Conservation (phyloP, 1,140 invertebrate genomes). For the Trichonephila clavata region DNA sequence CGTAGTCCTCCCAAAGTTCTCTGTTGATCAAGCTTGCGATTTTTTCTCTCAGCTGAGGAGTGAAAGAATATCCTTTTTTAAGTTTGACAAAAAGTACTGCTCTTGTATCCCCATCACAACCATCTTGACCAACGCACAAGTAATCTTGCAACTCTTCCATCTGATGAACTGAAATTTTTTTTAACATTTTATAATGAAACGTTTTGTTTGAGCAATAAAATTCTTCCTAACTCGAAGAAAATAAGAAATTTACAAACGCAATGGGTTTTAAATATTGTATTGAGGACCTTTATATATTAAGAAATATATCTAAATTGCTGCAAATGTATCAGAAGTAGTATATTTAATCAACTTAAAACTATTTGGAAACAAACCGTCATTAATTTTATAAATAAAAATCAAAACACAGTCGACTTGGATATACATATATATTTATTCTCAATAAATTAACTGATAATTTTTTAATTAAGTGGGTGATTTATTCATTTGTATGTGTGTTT, state of each 20-base stretch:
- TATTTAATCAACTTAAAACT: too few relatives aligned
- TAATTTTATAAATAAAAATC: too few relatives aligned
- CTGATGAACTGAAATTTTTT: slow-evolving; percentile 81
- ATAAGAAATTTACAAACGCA: neutral
- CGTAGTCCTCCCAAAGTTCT: slow-evolving; percentile 83
- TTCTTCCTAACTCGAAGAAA: neutral
- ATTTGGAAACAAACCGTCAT: too few relatives aligned
- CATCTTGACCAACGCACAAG: slow-evolving; percentile 82
- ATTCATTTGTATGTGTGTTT: too few relatives aligned
- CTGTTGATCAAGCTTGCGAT: slow-evolving; percentile 81
- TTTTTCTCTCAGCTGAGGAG: slow-evolving; percentile 80
- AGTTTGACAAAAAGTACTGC: slow-evolving; percentile 84
- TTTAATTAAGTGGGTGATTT: too few relatives aligned
- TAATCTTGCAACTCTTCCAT: slow-evolving; percentile 83
- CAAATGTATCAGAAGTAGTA: too few relatives aligned
- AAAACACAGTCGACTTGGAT: too few relatives aligned
- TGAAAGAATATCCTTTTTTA: slow-evolving; percentile 80
- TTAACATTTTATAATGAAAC: too few relatives aligned
- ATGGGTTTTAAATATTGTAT: neutral
- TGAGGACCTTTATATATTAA: too few relatives aligned
- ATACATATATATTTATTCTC: too few relatives aligned
- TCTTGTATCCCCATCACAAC: slow-evolving; percentile 81
- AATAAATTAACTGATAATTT: too few relatives aligned
- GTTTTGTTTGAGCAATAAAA: neutral
- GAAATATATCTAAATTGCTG: too few relatives aligned